Conservation (phyloP, 2,113 vertebrate species). For the Gavia stellata region DNA sequence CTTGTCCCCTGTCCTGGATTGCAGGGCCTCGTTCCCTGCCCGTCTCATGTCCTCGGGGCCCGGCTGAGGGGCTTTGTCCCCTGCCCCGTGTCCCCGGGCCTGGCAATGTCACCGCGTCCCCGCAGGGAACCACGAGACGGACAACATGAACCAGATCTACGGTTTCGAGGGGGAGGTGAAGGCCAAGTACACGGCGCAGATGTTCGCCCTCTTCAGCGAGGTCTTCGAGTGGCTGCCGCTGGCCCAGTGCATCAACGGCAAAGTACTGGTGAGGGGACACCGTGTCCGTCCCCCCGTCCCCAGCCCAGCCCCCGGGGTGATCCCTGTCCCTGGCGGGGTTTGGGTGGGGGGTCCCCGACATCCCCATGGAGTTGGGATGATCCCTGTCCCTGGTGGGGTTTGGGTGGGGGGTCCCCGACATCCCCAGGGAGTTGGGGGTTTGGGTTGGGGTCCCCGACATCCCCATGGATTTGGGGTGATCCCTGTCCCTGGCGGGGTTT, state of each 20-base stretch:
- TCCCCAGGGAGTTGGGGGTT: too few relatives aligned
- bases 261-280: slow-evolving; percentile 81
- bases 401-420: too few relatives aligned
- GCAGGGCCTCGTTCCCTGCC: neutral
- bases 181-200: slow-evolving; percentile 94
- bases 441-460: too few relatives aligned
- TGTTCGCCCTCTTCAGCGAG: slow-evolving; percentile 95
- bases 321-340: neutral
- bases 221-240: slow-evolving; percentile 96
- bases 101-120: neutral
- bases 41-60: too few relatives aligned
- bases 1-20: neutral
- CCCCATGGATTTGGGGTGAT: too few relatives aligned
- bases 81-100: accelerated
- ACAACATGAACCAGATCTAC: slow-evolving; percentile 99
- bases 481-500: too few relatives aligned
- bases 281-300: accelerated
- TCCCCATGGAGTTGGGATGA: too few relatives aligned
- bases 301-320: neutral
- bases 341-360: too few relatives aligned
- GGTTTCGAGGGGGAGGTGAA: slow-evolving; percentile 95
- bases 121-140: slow-evolving; percentile 92
- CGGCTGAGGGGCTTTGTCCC: neutral
- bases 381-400: too few relatives aligned
- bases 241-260: slow-evolving; percentile 89